Evolutionary conservation across 2,113 vertebrate species (phyloP).

Genomic region (Pseudonaja textilis): DNA sequence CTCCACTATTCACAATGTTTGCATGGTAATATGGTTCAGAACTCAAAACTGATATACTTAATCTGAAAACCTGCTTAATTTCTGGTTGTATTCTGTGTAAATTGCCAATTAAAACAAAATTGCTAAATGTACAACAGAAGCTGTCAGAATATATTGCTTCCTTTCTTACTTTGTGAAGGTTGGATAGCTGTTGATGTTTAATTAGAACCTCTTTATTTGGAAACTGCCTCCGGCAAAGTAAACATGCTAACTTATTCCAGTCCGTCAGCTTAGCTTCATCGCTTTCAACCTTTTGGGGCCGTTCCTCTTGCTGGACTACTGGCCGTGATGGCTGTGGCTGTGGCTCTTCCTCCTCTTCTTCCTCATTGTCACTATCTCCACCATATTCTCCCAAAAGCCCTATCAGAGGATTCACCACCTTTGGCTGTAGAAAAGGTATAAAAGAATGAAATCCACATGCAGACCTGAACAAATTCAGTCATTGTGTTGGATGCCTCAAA

Average conservation of each 20-base stretch:
- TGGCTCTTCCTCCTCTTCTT: slow-evolving; percentile 87
- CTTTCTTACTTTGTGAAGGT: slow-evolving; percentile 88
- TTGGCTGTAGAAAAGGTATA: slow-evolving; percentile 73
- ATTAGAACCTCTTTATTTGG: slow-evolving; percentile 92
- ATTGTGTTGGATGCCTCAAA: background rate
- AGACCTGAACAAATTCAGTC: background rate
- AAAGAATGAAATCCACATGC: slow-evolving; percentile 4
- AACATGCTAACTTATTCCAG: slow-evolving; percentile 97
- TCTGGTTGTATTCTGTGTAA: slow-evolving; percentile 4
- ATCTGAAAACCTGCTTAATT: background rate
- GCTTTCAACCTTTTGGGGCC: slow-evolving; percentile 68
- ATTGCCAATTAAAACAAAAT: background rate
- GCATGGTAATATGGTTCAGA: background rate
- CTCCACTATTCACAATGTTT: background rate
- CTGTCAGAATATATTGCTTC: background rate
- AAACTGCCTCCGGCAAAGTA: slow-evolving; percentile 94
- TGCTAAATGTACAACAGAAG: background rate
- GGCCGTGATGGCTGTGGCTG: slow-evolving; percentile 42
- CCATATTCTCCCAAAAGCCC: slow-evolving; percentile 91
- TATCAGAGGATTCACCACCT: slow-evolving; percentile 90
- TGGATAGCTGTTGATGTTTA: slow-evolving; percentile 96
- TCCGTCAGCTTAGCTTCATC: slow-evolving; percentile 89
- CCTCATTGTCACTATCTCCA: slow-evolving; percentile 93
- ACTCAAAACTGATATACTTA: background rate
- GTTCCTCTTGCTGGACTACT: slow-evolving; percentile 56